Conservation (phyloP, 2,888 invertebrate genomes). For the Trachelus iudaicus region DNA sequence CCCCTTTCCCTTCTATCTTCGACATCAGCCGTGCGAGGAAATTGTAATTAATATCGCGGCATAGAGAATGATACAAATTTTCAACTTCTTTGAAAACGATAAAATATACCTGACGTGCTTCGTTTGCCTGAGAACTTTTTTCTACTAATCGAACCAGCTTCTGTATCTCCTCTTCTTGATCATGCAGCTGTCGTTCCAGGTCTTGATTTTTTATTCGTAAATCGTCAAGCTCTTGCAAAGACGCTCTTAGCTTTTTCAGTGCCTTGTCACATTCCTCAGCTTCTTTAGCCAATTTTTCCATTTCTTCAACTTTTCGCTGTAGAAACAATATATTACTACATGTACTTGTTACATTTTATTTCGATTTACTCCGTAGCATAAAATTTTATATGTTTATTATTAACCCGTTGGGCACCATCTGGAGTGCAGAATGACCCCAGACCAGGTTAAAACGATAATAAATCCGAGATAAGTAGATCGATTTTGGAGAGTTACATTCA, state of each 20-base stretch:
- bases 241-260: slow-evolving; percentile 31
- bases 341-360: not conserved
- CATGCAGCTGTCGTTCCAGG: slow-evolving; percentile 33
- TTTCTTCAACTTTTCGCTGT: slow-evolving; percentile 34
- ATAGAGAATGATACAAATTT: not conserved
- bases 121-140: not conserved
- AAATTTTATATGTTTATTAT: not conserved
- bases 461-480: not conserved
- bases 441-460: not conserved
- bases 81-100: not conserved
- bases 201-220: slow-evolving; percentile 35
- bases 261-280: slow-evolving; percentile 26
- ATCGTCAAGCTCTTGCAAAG: slow-evolving; percentile 36
- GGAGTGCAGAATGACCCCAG: not conserved
- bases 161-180: slow-evolving; percentile 50
- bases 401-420: no score
- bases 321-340: not conserved
- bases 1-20: not conserved
- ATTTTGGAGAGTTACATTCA: not conserved
- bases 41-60: not conserved
- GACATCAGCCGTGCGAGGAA: not conserved
- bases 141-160: not conserved
- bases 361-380: not conserved
- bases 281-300: slow-evolving; percentile 29
- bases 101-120: slow-evolving; percentile 37